Percentiles rank a stretch among this genome's conserved stretches.
Evolutionary conservation across 2,888 invertebrate species (phyloP).

Genomic region (Agonopterix alstromeriana): DNA sequence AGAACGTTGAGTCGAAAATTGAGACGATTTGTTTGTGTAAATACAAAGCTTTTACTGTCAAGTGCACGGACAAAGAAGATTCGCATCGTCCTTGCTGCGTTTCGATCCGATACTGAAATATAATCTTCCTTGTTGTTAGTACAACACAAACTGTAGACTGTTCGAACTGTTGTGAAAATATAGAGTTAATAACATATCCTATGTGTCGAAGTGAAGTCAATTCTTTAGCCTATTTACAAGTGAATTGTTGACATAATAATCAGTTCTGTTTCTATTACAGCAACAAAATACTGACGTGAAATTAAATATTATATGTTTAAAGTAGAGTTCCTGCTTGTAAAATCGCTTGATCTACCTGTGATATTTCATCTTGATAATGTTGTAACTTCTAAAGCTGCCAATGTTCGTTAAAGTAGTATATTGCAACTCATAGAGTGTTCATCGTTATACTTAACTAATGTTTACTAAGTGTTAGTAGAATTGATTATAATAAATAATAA

Average conservation of each 20-base stretch:
- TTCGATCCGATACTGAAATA: constrained; percentile 38
- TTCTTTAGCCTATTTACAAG: constrained; percentile 49
- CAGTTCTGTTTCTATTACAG: constrained; percentile 25
- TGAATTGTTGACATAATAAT: constrained; percentile 45
- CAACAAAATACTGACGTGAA: constrained; percentile 30
- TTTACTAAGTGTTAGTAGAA: constrained; percentile 26
- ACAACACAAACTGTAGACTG: constrained; percentile 31
- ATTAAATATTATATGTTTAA: constrained; percentile 39
- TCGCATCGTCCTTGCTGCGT: constrained; percentile 43
- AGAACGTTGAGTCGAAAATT: constrained; percentile 64
- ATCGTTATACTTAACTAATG: constrained; percentile 32
- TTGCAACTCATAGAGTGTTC: constrained; percentile 45
- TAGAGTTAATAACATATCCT: constrained; percentile 51
- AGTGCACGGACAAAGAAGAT: constrained; percentile 75
- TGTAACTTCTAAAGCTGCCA: constrained; percentile 48
- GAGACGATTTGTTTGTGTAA: constrained; percentile 74
- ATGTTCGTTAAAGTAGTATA: constrained; percentile 31
- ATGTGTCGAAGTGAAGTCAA: constrained; percentile 58
- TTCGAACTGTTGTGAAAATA: constrained; percentile 42
- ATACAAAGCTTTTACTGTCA: constrained; percentile 73
- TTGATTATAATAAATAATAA: constrained; percentile 18
- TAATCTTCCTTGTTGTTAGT: constrained; percentile 43
- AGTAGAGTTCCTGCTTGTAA: constrained; percentile 70
- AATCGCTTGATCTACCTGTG: constrained; percentile 71
- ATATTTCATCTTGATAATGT: constrained; percentile 55